Base-by-base conservation (phyloP, 2,888 invertebrate species). In the Iphiclides podalirius region DNA sequence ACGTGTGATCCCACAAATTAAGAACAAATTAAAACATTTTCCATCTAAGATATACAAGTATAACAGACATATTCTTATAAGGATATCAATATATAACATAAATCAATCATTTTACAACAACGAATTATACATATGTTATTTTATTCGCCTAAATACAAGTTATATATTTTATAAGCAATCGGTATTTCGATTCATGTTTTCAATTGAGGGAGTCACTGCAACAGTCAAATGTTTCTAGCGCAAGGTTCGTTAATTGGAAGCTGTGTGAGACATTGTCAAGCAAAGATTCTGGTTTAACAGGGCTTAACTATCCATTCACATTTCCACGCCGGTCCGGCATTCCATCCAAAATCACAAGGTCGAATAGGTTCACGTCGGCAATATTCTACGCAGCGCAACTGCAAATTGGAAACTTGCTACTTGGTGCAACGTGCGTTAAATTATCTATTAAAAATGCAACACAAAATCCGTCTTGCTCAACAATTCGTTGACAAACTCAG, bases 401-500 rank as follows among this genome's bases (percentile, higher is more conserved):
- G 15, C 15, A 14, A 26, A 13, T 31, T 34, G 15, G 15, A 33
- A 43, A 38, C 12, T 49, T 7, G 11, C 34, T 15, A 14, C 23
- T n/a, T n/a, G n/a, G n/a, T n/a, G 16, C 31, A 31, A 31, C 11
- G 23, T 40, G 46, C 33, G 33, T 41, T 35, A 35, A 47, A 33
- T 49, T 38, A 31, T 42, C 33, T 16, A 50, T 31, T 38, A 13
- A 23, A 41, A 45, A 31, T 34, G n/a, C 23, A 35, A 34, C 8
- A 37, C 20, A 31, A n/a, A 23, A 38, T n/a, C 26, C 12, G 34
- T 38, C 37, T 48, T 50, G 23, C 44, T 38, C 39, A 44, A 70
- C 74, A 76, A 64, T 59, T 71, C 70, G 74, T 79, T 80, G 78
- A 77, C 80, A 82, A 83, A 82, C 72, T 60, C 60, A 57, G n/a